phyloP scores from a whole-genome alignment of 2,888 invertebrate genomes.

The Hypsopygia costalis region DNA sequence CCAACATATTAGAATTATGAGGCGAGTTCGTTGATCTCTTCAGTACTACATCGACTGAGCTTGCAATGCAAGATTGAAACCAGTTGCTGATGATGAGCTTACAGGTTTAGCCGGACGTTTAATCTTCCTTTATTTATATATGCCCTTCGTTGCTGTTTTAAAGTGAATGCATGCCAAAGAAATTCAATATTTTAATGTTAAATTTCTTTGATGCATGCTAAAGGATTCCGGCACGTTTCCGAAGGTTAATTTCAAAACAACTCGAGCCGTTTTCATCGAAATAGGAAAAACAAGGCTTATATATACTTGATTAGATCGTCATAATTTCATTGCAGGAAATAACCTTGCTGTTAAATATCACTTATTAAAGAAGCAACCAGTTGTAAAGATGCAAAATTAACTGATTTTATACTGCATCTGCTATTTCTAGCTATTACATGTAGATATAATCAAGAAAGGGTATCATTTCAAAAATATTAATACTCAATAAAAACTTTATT shows the following conservation, averaged over 20 bases:
- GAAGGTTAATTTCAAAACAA: neutral
- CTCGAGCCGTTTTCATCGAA: neutral
- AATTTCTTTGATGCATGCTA: neutral
- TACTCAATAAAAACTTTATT: too few species aligned
- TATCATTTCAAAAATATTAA: too few species aligned
- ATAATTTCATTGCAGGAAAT: conserved; percentile 1
- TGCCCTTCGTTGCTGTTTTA: neutral
- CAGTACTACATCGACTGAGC: neutral
- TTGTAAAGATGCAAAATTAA: too few species aligned
- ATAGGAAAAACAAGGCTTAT: neutral
- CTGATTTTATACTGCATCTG: too few species aligned
- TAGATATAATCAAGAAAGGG: too few species aligned
- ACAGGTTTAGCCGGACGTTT: neutral
- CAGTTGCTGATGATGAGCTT: neutral
- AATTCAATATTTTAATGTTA: too few species aligned
- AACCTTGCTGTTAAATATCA: conserved; percentile 1
- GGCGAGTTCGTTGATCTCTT: neutral
- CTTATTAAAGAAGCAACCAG: too few species aligned
- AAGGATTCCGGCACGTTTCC: neutral
- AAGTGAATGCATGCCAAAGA: neutral
- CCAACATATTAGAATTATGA: neutral
- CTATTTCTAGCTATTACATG: too few species aligned
- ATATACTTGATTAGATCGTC: neutral
- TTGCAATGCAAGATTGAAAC: neutral
- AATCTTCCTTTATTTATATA: conserved; percentile 1